phyloP scores from a whole-genome alignment of 2,113 vertebrate species.

The Pristiophorus japonicus region DNA sequence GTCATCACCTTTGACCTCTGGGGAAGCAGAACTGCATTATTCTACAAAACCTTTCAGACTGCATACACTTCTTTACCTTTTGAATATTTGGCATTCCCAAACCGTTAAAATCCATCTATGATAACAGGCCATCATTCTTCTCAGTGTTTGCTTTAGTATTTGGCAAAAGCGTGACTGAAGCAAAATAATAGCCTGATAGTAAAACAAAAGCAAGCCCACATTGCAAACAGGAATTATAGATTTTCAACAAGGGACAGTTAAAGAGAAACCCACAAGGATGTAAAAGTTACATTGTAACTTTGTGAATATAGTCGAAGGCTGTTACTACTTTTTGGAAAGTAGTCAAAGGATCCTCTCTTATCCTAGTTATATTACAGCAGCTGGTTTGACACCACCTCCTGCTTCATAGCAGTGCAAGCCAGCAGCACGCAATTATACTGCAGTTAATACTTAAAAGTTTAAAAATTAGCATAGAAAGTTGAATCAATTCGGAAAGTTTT shows the following conservation, averaged over 20 bases:
- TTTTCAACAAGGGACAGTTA: not conserved
- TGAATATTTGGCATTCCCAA: conserved; percentile 35
- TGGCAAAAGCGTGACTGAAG: conserved; percentile 19
- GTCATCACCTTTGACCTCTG: not conserved
- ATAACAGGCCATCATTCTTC: conserved; percentile 28
- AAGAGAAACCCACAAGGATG: not conserved
- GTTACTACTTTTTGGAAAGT: not conserved
- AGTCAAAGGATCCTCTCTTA: not conserved
- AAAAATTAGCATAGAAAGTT: not conserved
- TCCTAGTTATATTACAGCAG: not conserved
- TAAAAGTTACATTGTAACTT: not conserved
- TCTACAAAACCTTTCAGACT: conserved; percentile 33
- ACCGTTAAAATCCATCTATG: conserved; percentile 23
- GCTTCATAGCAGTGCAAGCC: not conserved
- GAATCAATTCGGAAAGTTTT: not conserved
- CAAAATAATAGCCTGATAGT: conserved; percentile 10
- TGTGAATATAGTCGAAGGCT: not conserved
- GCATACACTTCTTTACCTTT: conserved; percentile 28
- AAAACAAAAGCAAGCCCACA: conserved; percentile 7
- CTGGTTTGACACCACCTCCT: not conserved
- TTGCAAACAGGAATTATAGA: conserved; percentile 10
- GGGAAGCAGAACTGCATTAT: not conserved
- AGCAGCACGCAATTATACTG: not conserved
- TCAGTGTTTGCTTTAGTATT: conserved; percentile 28
- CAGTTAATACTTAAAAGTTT: not conserved